phyloP scores from a whole-genome alignment of 2,113 vertebrate genomes.

The Daboia siamensis region DNA sequence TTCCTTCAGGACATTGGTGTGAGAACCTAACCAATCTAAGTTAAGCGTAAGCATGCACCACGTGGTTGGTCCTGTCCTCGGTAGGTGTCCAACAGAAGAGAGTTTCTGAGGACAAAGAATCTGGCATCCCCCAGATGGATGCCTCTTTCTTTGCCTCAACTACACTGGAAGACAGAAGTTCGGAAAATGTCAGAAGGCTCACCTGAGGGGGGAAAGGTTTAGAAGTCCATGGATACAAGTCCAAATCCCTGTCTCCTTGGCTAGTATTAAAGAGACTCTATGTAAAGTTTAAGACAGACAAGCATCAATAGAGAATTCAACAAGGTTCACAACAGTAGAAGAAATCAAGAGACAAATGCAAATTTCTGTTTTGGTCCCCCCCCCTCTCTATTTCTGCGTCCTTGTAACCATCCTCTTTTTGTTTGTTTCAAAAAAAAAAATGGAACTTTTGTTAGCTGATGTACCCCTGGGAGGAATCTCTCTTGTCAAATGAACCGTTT shows the following conservation, averaged over 20 bases:
- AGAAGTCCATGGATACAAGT: slow-evolving; percentile 93
- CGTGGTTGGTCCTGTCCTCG: not conserved
- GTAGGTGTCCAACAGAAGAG: not conserved
- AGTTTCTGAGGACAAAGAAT: not conserved
- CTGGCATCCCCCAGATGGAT: not conserved
- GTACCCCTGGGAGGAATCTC: slow-evolving; percentile 48
- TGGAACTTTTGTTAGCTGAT: slow-evolving; percentile 55
- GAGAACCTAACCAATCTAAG: not conserved
- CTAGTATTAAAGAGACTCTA: slow-evolving; percentile 98
- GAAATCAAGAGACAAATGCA: slow-evolving; percentile 49
- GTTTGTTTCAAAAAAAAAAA: slow-evolving; percentile 37
- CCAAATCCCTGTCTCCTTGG: slow-evolving; percentile 96
- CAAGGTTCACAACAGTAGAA: slow-evolving; percentile 66
- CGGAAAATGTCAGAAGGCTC: slow-evolving; percentile 77
- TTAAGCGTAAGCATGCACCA: not conserved
- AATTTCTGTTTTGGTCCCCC: slow-evolving; percentile 37
- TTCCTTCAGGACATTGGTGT: not conserved
- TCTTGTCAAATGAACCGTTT: slow-evolving; percentile 56
- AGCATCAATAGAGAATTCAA: slow-evolving; percentile 78
- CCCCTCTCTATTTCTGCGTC: slow-evolving; percentile 47
- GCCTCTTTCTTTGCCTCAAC: slow-evolving; percentile 52
- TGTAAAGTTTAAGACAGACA: slow-evolving; percentile 91
- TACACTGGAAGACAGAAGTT: slow-evolving; percentile 65
- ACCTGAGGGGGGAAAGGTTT: slow-evolving; percentile 92
- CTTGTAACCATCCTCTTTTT: slow-evolving; percentile 34